Conservation (phyloP, 2,113 vertebrate genomes). For the Aix galericulata region DNA sequence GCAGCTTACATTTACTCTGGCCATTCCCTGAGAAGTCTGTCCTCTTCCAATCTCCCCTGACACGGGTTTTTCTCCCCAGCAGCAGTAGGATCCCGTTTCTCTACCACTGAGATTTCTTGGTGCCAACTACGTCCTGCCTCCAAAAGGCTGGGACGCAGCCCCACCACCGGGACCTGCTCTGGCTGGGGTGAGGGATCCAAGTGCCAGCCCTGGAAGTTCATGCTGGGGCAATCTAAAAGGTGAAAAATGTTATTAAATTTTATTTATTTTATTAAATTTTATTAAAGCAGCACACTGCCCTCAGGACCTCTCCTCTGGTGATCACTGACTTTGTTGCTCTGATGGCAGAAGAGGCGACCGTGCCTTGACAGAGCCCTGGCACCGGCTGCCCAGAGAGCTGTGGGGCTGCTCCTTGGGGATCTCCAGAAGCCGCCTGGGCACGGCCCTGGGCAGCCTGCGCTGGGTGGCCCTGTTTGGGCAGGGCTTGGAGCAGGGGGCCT, state of each 20-base stretch:
- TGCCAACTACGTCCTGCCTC: rapidly evolving
- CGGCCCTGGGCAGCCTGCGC: too few species aligned
- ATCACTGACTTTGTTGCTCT: rapidly evolving
- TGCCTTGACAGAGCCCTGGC: neutral
- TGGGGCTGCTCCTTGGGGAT: too few species aligned
- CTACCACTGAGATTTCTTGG: neutral
- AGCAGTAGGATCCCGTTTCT: neutral
- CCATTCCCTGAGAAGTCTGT: neutral
- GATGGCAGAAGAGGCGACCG: neutral
- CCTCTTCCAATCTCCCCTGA: neutral
- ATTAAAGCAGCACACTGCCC: neutral
- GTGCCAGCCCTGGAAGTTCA: neutral
- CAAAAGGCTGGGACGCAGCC: neutral
- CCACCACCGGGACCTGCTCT: neutral
- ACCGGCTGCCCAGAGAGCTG: too few species aligned
- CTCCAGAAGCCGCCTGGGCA: too few species aligned
- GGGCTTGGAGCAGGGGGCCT: too few species aligned
- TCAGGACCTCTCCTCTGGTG: rapidly evolving
- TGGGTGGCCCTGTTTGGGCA: too few species aligned
- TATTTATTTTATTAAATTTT: too few species aligned
- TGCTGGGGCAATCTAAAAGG: neutral
- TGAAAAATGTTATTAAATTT: neutral
- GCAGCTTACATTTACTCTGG: neutral
- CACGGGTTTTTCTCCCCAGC: neutral
- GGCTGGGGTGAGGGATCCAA: neutral